Base-by-base conservation (phyloP, 2,888 invertebrate genomes). In the Ametastegia equiseti region DNA sequence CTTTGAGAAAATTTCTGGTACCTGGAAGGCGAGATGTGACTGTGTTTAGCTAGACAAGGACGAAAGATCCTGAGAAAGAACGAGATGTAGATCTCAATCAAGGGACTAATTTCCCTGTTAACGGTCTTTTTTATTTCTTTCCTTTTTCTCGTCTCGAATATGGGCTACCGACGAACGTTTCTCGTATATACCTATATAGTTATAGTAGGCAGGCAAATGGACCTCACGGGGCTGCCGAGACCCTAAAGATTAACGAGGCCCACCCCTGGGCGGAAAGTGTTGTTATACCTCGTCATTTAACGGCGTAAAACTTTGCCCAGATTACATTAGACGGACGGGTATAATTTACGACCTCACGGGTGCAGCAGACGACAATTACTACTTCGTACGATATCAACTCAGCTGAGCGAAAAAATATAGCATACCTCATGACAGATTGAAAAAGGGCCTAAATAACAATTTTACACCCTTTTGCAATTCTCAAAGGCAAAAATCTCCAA, bases 161-260 rank as follows among this genome's bases (percentile, higher is more conserved):
- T 60, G 60, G 60, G 42, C 78, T 78, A 78, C 78, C 63, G 42
- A 63, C 42, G 13, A 19, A 30, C 39, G 45, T 78, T 63, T 60
- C 42, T 78, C 78, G 23, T 78, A 6, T 54, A 30, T n/a, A n/a
- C n/a, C n/a, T n/a, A n/a, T n/a, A n/a, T n/a, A n/a, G n/a, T 36
- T 19, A 67, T 36, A 23, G 45, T 75, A 54, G 75, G 63, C 42
- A 78, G 78, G 36, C 27, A 78, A 27, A 54, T n/a, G 39, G 78
- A 63, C 54, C 75, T 33, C 75, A 75, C 54, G 23, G 36, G 54
- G 50, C 19, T 36, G 78, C 42, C 19, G 54, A 33, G 60, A 60
- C 42, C 78, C 78, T n/a, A n/a, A 63, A 78, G 78, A 78, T 78
- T 78, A 78, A 78, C 60, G 78, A 78, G 78, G 78, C 60, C 78